Evolutionary conservation across 64 coral and sea anemone genomes (phyloP).

Genomic region (Pachyseris speciosa): DNA sequence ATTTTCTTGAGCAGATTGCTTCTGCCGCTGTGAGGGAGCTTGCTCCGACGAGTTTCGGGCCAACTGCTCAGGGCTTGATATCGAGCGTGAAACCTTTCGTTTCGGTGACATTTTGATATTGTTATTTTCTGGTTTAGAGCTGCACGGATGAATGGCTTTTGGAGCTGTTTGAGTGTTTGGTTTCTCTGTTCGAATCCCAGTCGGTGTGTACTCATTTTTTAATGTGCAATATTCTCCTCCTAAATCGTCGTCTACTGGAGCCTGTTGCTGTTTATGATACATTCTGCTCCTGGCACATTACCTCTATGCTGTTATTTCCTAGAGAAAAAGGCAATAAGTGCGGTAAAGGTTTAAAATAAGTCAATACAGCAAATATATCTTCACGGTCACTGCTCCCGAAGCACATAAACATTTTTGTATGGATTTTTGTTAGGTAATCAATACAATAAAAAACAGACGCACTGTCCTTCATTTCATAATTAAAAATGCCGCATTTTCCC

Average conservation of each 20-base stretch:
- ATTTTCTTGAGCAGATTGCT: background rate
- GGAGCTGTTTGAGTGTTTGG: background rate
- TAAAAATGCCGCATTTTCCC: too few relatives aligned
- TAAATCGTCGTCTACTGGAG: background rate
- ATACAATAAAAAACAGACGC: background rate
- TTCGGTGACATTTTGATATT: background rate
- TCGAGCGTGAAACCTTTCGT: background rate
- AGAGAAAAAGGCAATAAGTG: background rate
- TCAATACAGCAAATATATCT: background rate
- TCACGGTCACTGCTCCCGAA: background rate
- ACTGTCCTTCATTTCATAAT: background rate
- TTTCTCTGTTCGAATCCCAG: background rate
- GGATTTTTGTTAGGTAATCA: background rate
- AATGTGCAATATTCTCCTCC: constrained; percentile 18
- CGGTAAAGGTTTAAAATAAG: background rate
- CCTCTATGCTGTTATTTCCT: background rate
- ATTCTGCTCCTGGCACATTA: background rate
- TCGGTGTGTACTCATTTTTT: background rate
- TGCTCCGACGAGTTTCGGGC: background rate
- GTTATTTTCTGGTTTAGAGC: background rate
- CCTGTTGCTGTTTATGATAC: background rate
- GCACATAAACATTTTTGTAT: background rate
- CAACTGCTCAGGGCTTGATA: background rate
- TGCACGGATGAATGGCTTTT: background rate
- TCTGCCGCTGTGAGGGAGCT: too few relatives aligned